Evolutionary conservation across 2,113 vertebrate genomes (phyloP), one percentile per base, ranked within the genome.

Genomic region (Asarcornis scutulata): DNA sequence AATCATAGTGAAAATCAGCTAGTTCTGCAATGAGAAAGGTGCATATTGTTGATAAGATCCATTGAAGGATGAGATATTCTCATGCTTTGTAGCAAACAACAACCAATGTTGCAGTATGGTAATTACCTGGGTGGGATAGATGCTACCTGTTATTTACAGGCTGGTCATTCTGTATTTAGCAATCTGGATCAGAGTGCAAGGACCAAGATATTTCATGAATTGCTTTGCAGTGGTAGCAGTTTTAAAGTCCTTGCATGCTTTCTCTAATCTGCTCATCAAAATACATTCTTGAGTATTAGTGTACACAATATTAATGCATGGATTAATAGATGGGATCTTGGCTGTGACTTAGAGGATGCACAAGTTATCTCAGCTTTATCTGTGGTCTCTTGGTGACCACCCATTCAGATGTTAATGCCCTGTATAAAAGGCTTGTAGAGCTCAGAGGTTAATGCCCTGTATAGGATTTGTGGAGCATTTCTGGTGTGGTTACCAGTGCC

Each of bases 11-110:
- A 88, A 85, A 93, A 77, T n/a, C n/a, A 74, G 42, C 50, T 36
- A 20, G 48, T 27, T 80, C 72, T 90, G 46, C 67, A 88, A 14
- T n/a, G 23, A 42, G 48, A 67, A 87, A 84, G 46, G 53, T 12
- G 11, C 2, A 6, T n/a, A 36, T 38, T 3, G 0, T 50, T 6
- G 2, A 40, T 36, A 86, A 74, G 34, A 50, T 77, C 36, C 40
- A 40, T 2, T 66, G 40, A 77, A 91, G 46, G 25, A 55, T 63
- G n/a, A 74, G 31, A 66, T 63, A 55, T 15, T 42, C 64, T 53
- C 27, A 17, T 40, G 25, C 55, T 90, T 89, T 55, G 4, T 31
- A 48, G 58, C 38, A 68, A 62, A 56, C 40, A 48, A 27, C 11
- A 52, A 80, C 14, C 17, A 62, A 22, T 53, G 46, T 40, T 62